Conservation (phyloP, 2,113 vertebrate species). For the Erythrolamprus reginae region DNA sequence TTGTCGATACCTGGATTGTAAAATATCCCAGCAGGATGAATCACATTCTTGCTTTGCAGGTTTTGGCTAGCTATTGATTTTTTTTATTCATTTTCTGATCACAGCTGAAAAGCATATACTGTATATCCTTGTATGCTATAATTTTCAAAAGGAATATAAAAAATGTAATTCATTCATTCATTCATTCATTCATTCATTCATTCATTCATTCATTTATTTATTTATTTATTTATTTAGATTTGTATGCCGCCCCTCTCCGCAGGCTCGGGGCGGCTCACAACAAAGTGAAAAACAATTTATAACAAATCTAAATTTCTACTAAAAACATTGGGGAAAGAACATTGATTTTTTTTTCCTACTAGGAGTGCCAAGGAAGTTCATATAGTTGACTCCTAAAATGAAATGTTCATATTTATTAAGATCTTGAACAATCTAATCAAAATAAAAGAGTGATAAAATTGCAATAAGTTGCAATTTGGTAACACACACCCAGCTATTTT, state of each 20-base stretch:
- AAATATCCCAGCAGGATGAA: background rate
- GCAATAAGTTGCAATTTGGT: background rate
- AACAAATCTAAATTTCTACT: too few species aligned
- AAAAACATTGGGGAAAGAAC: background rate
- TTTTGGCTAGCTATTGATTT: background rate
- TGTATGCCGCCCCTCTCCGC: too few species aligned
- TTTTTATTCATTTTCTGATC: constrained; percentile 57
- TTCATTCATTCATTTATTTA: too few species aligned
- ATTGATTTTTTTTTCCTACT: background rate
- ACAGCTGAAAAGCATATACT: constrained; percentile 45
- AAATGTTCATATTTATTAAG: background rate
- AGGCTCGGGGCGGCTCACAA: too few species aligned
- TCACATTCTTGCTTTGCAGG: background rate
- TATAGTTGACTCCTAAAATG: constrained; percentile 19
- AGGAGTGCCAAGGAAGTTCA: constrained; percentile 3
- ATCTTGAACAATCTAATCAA: constrained; percentile 6
- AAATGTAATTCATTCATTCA: too few species aligned
- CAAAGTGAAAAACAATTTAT: too few species aligned
- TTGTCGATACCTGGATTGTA: background rate
- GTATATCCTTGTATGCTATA: constrained; percentile 52
- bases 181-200: too few species aligned
- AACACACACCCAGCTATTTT: background rate
- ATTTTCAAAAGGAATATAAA: constrained; percentile 19
- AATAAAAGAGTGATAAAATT: background rate
- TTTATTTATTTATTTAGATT: too few species aligned